Conservation (phyloP, 2,113 vertebrate species). For the Seriola rivoliana region DNA sequence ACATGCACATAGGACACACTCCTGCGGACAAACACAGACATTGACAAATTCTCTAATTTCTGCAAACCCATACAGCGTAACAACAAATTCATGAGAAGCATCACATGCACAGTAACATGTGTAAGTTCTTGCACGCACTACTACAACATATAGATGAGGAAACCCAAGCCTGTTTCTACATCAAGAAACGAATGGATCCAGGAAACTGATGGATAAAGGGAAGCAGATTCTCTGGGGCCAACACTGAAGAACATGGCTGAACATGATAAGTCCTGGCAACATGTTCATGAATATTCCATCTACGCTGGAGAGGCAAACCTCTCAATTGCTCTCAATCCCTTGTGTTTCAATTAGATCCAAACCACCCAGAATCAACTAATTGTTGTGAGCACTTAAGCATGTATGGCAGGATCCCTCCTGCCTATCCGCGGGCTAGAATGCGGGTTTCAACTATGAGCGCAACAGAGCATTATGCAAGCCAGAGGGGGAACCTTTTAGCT, state of each 20-base stretch:
- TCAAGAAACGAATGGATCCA: neutral
- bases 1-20: neutral
- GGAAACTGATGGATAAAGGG: conserved; percentile 31
- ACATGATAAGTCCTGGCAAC: conserved; percentile 44
- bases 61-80: neutral
- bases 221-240: conserved; percentile 38
- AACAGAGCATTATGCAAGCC: conserved; percentile 68
- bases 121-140: neutral
- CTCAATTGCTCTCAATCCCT: conserved; percentile 63
- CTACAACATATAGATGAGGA: conserved; percentile 7
- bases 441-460: conserved; percentile 42
- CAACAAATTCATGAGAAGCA: neutral
- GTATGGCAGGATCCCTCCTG: conserved; percentile 57
- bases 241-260: conserved; percentile 48
- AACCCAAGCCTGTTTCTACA: neutral
- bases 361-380: conserved; percentile 71
- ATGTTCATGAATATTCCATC: conserved; percentile 72
- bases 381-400: conserved; percentile 65
- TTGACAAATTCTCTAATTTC: neutral
- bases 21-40: neutral
- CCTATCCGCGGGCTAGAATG: conserved; percentile 48
- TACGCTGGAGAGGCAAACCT: conserved; percentile 45
- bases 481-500: conserved; percentile 59
- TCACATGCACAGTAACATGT: neutral
- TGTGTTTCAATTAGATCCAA: conserved; percentile 75